These are phyloP conservation scores for Beroe ovata DNA, from an alignment of 37 sponge, comb jelly and placozoan genomes.

Conservation along the genomic window DNA sequence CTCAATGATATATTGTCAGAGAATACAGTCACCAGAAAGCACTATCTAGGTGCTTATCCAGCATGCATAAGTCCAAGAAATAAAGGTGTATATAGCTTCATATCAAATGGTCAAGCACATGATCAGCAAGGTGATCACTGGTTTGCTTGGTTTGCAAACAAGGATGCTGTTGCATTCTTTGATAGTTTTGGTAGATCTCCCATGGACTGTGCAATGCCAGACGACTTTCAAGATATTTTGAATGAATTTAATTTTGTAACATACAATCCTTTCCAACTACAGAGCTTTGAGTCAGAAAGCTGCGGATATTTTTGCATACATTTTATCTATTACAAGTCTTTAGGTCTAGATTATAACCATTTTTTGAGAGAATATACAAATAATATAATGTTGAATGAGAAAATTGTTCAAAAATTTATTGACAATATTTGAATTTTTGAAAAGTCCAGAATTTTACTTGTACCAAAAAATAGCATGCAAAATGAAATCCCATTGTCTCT, in stretches of 20 bases:
- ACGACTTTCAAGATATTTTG: neutral
- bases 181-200: neutral
- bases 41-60: neutral
- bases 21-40: neutral
- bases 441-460: neutral
- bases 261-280: neutral
- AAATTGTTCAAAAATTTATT: neutral
- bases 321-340: neutral
- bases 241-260: neutral
- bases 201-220: neutral
- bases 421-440: neutral
- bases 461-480: neutral
- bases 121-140: neutral
- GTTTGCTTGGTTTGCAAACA: neutral
- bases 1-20: neutral
- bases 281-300: neutral
- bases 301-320: constrained; percentile 6
- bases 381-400: neutral
- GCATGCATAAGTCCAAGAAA: neutral
- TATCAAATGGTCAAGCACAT: neutral
- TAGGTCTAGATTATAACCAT: neutral
- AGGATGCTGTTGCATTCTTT: neutral
- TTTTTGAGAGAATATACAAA: constrained; percentile 2
- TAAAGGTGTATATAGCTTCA: neutral
- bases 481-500: neutral